These are phyloP conservation scores for Coptodon bakossiorum DNA, from an alignment of 2,113 vertebrate genomes.

Conservation along the genomic window DNA sequence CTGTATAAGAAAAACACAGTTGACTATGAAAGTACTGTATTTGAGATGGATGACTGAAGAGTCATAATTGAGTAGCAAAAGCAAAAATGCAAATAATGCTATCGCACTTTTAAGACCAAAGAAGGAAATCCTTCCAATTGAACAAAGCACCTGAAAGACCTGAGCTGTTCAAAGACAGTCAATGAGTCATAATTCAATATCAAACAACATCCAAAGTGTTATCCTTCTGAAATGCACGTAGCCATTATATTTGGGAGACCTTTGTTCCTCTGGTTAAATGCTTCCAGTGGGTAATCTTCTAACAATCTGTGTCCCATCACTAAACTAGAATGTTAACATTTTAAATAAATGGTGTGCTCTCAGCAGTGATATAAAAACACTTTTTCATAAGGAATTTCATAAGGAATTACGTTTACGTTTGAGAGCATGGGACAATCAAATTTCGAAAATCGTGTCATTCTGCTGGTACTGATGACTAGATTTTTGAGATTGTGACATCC, in stretches of 20 bases:
- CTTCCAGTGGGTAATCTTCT: neutral
- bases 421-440: neutral
- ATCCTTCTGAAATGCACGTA: rapidly evolving
- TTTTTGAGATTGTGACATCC: neutral
- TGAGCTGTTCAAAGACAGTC: neutral
- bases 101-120: neutral
- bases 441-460: neutral
- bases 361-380: neutral
- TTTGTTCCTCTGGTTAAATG: neutral
- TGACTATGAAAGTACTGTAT: neutral
- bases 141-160: neutral
- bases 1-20: neutral
- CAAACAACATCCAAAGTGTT: neutral
- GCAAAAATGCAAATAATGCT: neutral
- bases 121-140: neutral
- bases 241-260: neutral
- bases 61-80: neutral
- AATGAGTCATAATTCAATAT: neutral
- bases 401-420: neutral
- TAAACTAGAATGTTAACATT: neutral
- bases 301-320: neutral
- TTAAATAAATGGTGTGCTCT: neutral
- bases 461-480: neutral
- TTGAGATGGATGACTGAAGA: neutral
- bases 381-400: neutral